Base-by-base conservation (phyloP, 2,113 vertebrate species). In the Struthidea cinerea region DNA sequence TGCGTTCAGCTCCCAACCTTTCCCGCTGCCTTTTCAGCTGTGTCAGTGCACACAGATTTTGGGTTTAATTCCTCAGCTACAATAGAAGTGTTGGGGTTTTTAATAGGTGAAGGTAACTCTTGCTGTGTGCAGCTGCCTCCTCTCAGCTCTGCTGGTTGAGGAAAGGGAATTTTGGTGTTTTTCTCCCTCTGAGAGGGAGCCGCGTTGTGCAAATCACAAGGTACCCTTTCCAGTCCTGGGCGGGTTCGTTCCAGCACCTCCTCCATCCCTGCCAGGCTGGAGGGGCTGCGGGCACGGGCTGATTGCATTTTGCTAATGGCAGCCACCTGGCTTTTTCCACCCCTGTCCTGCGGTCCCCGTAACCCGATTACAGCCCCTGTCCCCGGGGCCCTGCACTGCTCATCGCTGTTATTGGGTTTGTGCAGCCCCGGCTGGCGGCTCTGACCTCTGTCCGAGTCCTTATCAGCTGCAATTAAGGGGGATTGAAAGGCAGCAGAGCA, bases 231-330 rank as follows among this genome's bases (percentile, higher is more conserved):
- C 55, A 65, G 53, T 6, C 28, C 46, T 0, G 1, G 24, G 15
- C 35, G 24, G 46, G 49, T 78, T 82, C 7, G 6, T 6, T 19
- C 8, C 3, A 80, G 37, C 78, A 11, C 44, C 14, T 73, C n/a
- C 50, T 93, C 83, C 69, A 32, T 74, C 79, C 32, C 30, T 0
- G 4, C 26, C 28, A 0, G 0, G 3, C 65, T n/a, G 5, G 23
- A 61, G 52, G 56, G 37, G 68, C 84, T 3, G 37, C 81, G 41
- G 92, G 75, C 44, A 0, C 6, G 1, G 49, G 26, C 6, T 78
- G 93, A 96, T 95, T 94, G 59, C 71, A 44, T 95, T 94, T 95
- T 41, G 79, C 84, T 96, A 68, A 95, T 96, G 56, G 60, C 79
- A 78, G 76, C 70, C 46, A 30, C 89, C 81, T 93, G 93, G 61